These are phyloP conservation scores for Cottus gobio DNA, from an alignment of 2,113 vertebrate genomes.

Conservation along the genomic window DNA sequence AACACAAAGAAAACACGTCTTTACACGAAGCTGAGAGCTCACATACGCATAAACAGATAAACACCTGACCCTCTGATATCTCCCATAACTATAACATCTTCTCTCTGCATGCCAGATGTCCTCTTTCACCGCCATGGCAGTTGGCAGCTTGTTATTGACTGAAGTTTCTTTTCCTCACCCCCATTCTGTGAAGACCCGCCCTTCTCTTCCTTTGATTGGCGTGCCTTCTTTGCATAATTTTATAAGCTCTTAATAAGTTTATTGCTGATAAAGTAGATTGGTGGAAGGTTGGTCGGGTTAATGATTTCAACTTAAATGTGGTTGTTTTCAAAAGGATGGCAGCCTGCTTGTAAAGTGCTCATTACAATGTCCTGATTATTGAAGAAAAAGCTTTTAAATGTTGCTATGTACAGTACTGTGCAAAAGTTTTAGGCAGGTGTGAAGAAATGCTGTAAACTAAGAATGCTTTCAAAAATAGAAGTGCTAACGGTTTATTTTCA, in stretches of 20 bases:
- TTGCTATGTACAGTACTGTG: no score
- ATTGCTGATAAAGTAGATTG: neutral
- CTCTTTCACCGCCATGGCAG: neutral
- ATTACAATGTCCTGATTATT: neutral
- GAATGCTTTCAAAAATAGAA: no score
- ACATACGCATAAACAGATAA: neutral
- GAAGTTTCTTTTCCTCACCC: neutral
- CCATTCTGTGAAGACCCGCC: neutral
- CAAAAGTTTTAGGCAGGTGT: no score
- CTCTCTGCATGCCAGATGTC: neutral
- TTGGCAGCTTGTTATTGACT: neutral
- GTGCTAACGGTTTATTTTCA: no score
- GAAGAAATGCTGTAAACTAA: no score
- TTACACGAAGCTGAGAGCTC: neutral
- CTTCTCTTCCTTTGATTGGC: neutral
- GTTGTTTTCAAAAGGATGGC: neutral
- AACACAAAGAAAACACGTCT: neutral
- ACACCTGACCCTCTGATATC: neutral
- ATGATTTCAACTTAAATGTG: neutral
- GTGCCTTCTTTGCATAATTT: neutral
- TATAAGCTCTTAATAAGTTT: no score
- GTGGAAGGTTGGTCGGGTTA: neutral
- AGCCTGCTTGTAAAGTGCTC: neutral
- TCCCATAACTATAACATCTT: neutral
- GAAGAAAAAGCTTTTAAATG: neutral